These are phyloP conservation scores for Myotis davidii DNA, from an alignment of 2,113 vertebrate species.

Conservation along the genomic window DNA sequence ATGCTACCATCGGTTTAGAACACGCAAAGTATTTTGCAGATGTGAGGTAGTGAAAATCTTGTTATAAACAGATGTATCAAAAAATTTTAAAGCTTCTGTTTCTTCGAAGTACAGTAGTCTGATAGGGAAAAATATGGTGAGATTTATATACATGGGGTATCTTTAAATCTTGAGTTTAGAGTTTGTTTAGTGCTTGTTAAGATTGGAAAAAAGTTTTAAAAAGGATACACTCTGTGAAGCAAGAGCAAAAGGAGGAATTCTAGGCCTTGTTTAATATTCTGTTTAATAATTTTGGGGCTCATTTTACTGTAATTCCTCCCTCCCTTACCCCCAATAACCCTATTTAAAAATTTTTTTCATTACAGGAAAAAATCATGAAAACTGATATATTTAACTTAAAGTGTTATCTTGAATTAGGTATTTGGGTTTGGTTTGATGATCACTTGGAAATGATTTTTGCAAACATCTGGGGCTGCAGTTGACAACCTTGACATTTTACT, in stretches of 20 bases:
- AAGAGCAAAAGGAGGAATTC: neutral
- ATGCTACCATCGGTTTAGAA: neutral
- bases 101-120: neutral
- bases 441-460: conserved; percentile 50
- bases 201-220: neutral
- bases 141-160: neutral
- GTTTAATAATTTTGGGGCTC: conserved; percentile 3
- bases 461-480: conserved; percentile 63
- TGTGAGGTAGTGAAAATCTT: neutral
- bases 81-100: neutral
- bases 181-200: neutral
- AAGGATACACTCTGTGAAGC: neutral
- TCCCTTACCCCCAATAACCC: neutral
- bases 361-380: conserved; percentile 45
- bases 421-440: conserved; percentile 25
- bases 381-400: conserved; percentile 2
- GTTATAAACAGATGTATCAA: neutral
- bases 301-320: neutral
- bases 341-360: conserved; percentile 31
- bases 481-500: conserved; percentile 74
- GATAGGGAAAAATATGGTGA: neutral
- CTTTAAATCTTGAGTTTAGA: conserved; percentile 11
- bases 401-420: conserved; percentile 33
- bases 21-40: neutral
- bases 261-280: neutral